Conservation (phyloP, 2,113 vertebrate genomes). For the Planiliza haematocheilus region DNA sequence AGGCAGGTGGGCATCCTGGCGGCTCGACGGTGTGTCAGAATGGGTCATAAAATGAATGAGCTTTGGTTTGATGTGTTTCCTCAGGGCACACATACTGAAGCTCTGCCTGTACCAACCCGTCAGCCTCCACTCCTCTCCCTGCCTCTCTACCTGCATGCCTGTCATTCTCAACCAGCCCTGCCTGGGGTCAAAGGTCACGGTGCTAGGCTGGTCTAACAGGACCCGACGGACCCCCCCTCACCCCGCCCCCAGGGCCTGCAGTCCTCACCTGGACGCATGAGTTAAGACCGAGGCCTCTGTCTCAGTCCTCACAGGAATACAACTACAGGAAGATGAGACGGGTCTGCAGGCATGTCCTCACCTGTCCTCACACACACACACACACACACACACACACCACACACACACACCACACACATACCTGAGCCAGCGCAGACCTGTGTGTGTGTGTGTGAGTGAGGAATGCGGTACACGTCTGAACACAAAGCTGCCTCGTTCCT, state of each 20-base stretch:
- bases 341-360: no score
- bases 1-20: no score
- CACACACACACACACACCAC: no score
- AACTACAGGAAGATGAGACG: constrained; percentile 2
- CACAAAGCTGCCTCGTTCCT: no score
- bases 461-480: constrained; percentile 8
- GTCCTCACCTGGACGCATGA: no score
- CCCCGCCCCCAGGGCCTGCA: no score
- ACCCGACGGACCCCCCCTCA: no score
- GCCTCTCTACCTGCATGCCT: background rate
- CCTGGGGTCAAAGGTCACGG: background rate
- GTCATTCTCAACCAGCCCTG: background rate
- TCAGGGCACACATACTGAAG: background rate
- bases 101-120: constrained; percentile 16
- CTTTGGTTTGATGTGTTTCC: constrained; percentile 2
- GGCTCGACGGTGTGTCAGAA: background rate
- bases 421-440: no score
- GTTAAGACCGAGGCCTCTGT: no score
- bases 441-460: constrained; percentile 31
- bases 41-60: background rate
- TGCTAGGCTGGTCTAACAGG: no score
- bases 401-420: no score
- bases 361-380: no score
- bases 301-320: background rate
- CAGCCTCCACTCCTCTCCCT: background rate